A percentile compares a stretch with the other conserved stretches of the same genome.
Conservation (phyloP, 2,113 vertebrate species). For the Scomber japonicus region DNA sequence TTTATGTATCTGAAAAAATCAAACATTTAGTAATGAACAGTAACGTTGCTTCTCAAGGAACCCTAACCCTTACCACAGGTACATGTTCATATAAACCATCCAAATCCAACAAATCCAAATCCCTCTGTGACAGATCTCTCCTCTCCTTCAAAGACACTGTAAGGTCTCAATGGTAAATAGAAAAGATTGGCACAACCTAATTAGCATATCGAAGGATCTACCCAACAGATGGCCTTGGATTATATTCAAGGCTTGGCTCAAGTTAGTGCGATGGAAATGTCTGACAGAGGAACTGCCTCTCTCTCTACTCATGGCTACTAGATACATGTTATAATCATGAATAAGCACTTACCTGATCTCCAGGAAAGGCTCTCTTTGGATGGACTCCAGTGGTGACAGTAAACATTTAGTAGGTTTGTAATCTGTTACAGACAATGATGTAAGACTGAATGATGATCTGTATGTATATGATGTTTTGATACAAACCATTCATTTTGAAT, state of each 20-base stretch:
- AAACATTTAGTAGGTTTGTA: slow-evolving; percentile 17
- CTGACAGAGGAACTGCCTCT: slow-evolving; percentile 68
- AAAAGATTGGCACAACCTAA: slow-evolving; percentile 54
- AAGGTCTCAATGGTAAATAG: slow-evolving; percentile 44
- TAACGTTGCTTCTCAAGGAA: neutral
- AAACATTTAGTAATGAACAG: neutral
- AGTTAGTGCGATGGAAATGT: slow-evolving; percentile 61
- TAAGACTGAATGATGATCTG: neutral
- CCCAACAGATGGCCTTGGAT: slow-evolving; percentile 74
- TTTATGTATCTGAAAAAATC: neutral
- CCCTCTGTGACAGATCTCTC: slow-evolving; percentile 18
- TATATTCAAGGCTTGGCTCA: slow-evolving; percentile 72
- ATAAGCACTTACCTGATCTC: slow-evolving; percentile 47
- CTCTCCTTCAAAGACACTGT: slow-evolving; percentile 28
- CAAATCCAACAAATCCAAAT: slow-evolving; percentile 18
- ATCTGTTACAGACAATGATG: neutral
- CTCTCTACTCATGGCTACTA: slow-evolving; percentile 27
- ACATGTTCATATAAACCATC: slow-evolving; percentile 1
- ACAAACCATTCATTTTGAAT: slow-evolving; percentile 23
- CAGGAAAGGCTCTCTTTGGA: slow-evolving; percentile 25
- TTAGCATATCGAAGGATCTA: slow-evolving; percentile 74
- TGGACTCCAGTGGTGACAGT: too few relatives aligned
- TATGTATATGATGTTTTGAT: neutral
- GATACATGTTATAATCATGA: slow-evolving; percentile 62
- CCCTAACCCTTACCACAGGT: neutral